Evolutionary conservation across 1,140 invertebrate species (phyloP).

Genomic region (Diorhabda elongata): DNA sequence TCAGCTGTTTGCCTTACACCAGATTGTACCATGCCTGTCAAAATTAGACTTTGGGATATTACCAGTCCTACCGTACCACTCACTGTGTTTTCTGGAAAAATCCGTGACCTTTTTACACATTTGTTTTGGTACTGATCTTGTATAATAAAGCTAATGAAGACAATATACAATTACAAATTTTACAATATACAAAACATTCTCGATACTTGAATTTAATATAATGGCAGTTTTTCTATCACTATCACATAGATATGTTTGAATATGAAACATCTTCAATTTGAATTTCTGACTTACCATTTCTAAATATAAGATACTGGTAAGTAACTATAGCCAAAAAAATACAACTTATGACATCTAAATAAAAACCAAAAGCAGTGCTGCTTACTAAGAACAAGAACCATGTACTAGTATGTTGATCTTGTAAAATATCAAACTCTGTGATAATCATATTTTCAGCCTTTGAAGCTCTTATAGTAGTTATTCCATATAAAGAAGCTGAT

Average conservation of each 20-base stretch:
- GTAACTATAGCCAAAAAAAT: conserved; percentile 67
- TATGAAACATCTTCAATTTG: no score
- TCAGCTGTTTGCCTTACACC: conserved; percentile 74
- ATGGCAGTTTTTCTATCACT: no score
- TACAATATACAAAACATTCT: no score
- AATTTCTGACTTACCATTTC: conserved; percentile 31
- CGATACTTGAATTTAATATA: no score
- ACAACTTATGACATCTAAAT: conserved; percentile 66
- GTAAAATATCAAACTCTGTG: conserved; percentile 61
- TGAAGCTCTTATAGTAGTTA: conserved; percentile 71
- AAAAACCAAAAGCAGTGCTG: conserved; percentile 77
- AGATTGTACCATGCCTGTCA: conserved; percentile 81
- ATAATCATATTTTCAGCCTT: conserved; percentile 59
- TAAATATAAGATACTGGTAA: conserved; percentile 55
- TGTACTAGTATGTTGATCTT: conserved; percentile 68
- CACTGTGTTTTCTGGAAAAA: conserved; percentile 25
- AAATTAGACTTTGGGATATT: conserved; percentile 74
- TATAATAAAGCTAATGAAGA: no score
- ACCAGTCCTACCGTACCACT: conserved; percentile 75
- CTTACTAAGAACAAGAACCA: conserved; percentile 75
- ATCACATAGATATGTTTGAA: no score
- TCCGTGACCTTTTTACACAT: no score
- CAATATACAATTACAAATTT: no score
- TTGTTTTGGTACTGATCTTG: no score
- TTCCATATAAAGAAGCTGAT: conserved; percentile 65